Evolutionary conservation across 2,113 vertebrate genomes (phyloP), one percentile per base, ranked within the genome.

Genomic region (Odobenus rosmarus): DNA sequence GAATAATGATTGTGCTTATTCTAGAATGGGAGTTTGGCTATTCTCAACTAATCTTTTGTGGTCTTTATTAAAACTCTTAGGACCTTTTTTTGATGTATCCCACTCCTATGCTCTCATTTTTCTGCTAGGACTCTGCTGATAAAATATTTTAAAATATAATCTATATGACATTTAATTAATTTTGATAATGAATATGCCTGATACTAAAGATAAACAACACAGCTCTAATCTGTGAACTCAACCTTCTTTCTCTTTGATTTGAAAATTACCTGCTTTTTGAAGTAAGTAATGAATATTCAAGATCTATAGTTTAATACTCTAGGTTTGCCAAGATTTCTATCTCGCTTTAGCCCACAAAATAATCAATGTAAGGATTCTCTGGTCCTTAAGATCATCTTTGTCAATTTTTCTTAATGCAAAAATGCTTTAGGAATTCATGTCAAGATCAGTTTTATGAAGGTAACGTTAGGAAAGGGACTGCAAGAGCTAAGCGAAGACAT

Each of bases 251-350:
- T 88, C 42, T 87, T 71, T 28, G 4, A 61, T 33, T 62, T 93
- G 57, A 81, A 82, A 88, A 74, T 64, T 36, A 51, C 55, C 33
- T 53, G 31, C 46, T 19, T 95, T 72, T 80, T 81, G 59, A 94
- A 93, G 77, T 55, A 94, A 92, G 87, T 64, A 79, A 59, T 31
- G 28, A 92, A 76, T 31, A 39, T 77, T 82, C 67, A 91, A 96
- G 11, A 71, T 28, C 9, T 61, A 72, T 9, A 72, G 33, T 80
- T 69, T 53, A 82, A 18, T 83, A 36, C 31, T 24, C 46, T 36
- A 79, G 18, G 57, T 71, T 90, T 83, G 14, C 13, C 89, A 94
- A 64, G 16, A 46, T n/a, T 71, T 92, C 33, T 33, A 19, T 64
- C 67, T 87, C 15, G 36, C 36, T 94, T 92, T 69, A 94, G 31